phyloP scores from a whole-genome alignment of 2,797 vertebrate genomes.

The Centropyge bicolor region DNA sequence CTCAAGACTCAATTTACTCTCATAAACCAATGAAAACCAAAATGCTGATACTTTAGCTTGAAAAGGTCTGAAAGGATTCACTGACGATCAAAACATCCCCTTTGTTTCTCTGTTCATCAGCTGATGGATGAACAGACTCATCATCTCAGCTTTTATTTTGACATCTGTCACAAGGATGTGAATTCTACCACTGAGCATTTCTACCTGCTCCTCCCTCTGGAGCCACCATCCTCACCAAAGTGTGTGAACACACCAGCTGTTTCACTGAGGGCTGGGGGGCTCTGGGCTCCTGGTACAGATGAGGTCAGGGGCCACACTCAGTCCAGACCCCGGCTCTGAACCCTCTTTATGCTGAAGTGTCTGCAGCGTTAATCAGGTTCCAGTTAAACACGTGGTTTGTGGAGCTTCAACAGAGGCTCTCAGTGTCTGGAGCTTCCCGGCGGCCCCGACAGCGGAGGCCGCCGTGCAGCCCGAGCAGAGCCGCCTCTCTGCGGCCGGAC shows the following conservation, averaged over 20 bases:
- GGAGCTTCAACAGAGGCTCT: conserved; percentile 8
- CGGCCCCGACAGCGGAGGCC: conserved; percentile 46
- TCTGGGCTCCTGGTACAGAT: not conserved
- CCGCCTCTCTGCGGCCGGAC: conserved; percentile 32
- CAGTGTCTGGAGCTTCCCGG: conserved; percentile 13
- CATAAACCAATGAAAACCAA: too few relatives aligned
- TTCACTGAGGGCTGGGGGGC: not conserved
- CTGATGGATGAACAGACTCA: not conserved
- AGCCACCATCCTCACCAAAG: too few relatives aligned
- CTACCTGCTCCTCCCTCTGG: too few relatives aligned
- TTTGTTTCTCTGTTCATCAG: not conserved
- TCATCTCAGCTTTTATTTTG: not conserved
- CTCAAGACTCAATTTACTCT: too few relatives aligned
- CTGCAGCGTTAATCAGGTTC: not conserved
- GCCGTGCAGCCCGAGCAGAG: conserved; percentile 23
- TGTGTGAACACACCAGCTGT: too few relatives aligned
- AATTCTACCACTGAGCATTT: too few relatives aligned
- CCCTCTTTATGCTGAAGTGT: not conserved
- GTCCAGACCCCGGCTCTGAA: not conserved
- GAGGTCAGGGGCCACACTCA: conserved; percentile 17
- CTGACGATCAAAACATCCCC: not conserved
- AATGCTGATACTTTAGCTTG: not conserved
- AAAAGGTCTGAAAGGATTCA: not conserved
- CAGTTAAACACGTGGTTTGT: not conserved
- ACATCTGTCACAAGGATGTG: too few relatives aligned